Evolutionary conservation across 2,113 vertebrate species (phyloP).

Genomic region (Turdus rufiventris): DNA sequence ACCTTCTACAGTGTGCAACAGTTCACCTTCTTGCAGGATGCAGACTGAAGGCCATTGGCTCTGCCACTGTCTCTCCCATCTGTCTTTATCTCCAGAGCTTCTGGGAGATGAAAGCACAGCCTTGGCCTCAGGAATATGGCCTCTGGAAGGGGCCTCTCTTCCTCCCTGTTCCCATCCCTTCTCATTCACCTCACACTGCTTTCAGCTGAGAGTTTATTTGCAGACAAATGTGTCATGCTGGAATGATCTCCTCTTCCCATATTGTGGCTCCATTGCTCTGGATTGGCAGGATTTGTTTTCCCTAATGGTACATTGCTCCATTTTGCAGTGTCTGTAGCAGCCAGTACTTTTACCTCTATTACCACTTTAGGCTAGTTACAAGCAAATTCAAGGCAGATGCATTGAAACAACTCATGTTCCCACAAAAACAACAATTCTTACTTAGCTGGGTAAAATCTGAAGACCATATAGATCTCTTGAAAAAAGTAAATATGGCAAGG

Average conservation of each 20-base stretch:
- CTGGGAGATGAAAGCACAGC: neutral
- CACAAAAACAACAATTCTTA: neutral
- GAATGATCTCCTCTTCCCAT: neutral
- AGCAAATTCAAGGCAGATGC: neutral
- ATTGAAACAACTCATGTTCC: neutral
- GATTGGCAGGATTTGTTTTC: neutral
- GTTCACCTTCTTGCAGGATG: neutral
- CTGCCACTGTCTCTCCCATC: neutral
- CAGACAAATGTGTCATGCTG: neutral
- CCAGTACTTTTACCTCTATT: neutral
- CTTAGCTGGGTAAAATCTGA: neutral
- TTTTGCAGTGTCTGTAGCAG: neutral
- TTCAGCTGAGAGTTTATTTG: neutral
- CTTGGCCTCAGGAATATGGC: neutral
- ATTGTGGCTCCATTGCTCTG: neutral
- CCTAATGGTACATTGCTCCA: neutral
- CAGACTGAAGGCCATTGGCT: neutral
- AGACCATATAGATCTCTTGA: neutral
- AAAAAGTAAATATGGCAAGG: neutral
- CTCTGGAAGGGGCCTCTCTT: neutral
- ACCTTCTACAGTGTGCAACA: neutral
- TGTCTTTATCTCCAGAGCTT: neutral
- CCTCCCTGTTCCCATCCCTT: neutral
- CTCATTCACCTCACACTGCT: neutral
- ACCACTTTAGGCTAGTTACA: neutral